Base-by-base conservation (phyloP, 2,888 invertebrate species). In the Ophioninae sp. region DNA sequence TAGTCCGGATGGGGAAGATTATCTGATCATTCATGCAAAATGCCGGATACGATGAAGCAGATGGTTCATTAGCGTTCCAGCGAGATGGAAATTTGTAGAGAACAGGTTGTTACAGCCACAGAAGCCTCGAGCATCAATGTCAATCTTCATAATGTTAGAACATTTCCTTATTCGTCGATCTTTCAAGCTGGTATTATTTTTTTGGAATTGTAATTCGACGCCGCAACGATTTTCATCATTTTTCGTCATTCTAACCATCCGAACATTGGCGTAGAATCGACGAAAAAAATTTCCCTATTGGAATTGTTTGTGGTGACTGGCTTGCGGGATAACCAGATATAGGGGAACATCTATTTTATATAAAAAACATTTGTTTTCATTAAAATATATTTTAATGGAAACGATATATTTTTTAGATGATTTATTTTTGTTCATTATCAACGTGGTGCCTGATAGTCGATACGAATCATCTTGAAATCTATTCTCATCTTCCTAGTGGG, bases 1-100 rank as follows among this genome's bases (percentile, higher is more conserved):
- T n/a, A 44, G 44, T 62, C 23, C 41, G 61, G 21, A 44, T 73
- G 10, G 23, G 62, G 62, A 23, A 62, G 50, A 62, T 73, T 73
- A 44, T n/a, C 23, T n/a, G 21, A 73, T 73, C 44, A 73, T 73
- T 73, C 62, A 44, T 73, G 50, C n/a, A 30, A 10, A 64, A 61
- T 62, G n/a, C 23, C 44, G 2, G 44, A 7, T 41, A 39, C 62
- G 62, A 41, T 30, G 30, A 44, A 17, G 37, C 73, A 62, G 17
- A 20, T 73, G 41, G 21, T 62, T 44, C 23, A 62, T 73, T 50
- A 62, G 61, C 61, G 61, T n/a, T 61, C 50, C 37, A 73, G 62
- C 73, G 13, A 37, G 20, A 41, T 73, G 21, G 23, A 73, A 44
- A 61, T 41, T 61, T 21, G 1, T 41, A 61, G 41, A n/a, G 30